These are phyloP conservation scores for Psephotus haematonotus DNA, from an alignment of 2,113 vertebrate species.

Conservation along the genomic window DNA sequence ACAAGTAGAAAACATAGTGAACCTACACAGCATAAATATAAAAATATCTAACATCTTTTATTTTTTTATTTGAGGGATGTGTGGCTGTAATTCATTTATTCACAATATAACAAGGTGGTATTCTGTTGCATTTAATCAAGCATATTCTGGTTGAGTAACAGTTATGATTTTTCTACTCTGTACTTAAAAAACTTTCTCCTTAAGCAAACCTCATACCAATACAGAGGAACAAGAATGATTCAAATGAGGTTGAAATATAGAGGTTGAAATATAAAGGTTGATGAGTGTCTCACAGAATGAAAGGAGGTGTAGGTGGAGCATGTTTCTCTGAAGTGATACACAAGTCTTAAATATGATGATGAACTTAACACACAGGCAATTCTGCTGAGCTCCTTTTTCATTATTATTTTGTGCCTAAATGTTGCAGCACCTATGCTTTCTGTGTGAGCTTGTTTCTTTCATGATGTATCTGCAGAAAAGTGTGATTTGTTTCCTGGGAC, in stretches of 20 bases:
- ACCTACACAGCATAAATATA: neutral
- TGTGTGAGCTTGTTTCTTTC: neutral
- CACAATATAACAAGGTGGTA: neutral
- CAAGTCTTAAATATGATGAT: neutral
- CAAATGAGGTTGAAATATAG: neutral
- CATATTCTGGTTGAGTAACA: neutral
- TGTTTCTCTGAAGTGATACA: neutral
- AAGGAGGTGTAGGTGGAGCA: neutral
- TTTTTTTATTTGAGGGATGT: neutral
- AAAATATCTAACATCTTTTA: neutral
- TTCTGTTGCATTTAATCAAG: neutral
- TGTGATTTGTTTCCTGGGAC: neutral
- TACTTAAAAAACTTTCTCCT: neutral
- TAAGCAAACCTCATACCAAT: neutral
- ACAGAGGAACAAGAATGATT: neutral
- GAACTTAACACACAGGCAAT: neutral
- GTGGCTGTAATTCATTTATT: neutral
- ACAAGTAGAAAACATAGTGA: neutral
- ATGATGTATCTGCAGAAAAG: neutral
- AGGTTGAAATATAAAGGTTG: neutral
- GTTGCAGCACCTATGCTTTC: neutral
- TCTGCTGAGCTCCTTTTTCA: neutral
- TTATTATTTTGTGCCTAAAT: neutral
- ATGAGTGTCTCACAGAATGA: neutral
- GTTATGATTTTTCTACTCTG: neutral